These are phyloP conservation scores for Heliconius ismenius DNA, from an alignment of 2,888 invertebrate genomes.

Conservation along the genomic window DNA sequence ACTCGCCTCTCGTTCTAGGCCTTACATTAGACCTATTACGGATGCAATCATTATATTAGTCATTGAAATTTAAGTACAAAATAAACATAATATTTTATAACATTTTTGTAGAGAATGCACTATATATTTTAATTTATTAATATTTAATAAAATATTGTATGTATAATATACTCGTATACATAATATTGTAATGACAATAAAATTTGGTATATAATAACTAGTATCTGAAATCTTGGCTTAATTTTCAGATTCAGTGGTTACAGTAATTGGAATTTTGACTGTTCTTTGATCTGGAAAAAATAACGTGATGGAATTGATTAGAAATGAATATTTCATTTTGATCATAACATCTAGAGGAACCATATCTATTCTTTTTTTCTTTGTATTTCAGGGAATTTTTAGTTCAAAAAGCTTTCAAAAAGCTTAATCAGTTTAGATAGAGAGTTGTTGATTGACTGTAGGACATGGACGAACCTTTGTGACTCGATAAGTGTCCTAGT, in stretches of 20 bases:
- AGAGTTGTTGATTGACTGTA: not conserved
- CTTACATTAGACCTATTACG: slow-evolving; percentile 44
- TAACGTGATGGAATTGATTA: not conserved
- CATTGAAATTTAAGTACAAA: slow-evolving; percentile 24
- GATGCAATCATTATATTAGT: slow-evolving; percentile 38
- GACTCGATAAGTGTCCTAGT: not conserved
- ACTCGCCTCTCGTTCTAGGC: slow-evolving; percentile 39
- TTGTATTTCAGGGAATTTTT: not conserved
- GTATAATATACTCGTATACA: too few relatives aligned
- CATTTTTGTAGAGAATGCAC: too few relatives aligned
- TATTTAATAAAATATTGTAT: not conserved
- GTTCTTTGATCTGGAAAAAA: slow-evolving; percentile 28
- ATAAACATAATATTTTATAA: not conserved
- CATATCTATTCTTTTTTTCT: not conserved
- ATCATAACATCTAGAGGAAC: not conserved
- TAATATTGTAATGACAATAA: not conserved
- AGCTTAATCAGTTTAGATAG: not conserved
- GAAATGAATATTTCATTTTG: not conserved
- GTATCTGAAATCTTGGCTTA: slow-evolving; percentile 2
- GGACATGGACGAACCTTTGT: not conserved
- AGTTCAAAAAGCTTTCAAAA: not conserved
- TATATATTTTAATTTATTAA: not conserved
- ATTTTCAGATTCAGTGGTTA: slow-evolving; percentile 35
- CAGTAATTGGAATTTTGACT: slow-evolving; percentile 33
- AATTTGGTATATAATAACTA: not conserved